Base-by-base conservation (phyloP, 2,888 invertebrate species). In the Creontiades dilutus region DNA sequence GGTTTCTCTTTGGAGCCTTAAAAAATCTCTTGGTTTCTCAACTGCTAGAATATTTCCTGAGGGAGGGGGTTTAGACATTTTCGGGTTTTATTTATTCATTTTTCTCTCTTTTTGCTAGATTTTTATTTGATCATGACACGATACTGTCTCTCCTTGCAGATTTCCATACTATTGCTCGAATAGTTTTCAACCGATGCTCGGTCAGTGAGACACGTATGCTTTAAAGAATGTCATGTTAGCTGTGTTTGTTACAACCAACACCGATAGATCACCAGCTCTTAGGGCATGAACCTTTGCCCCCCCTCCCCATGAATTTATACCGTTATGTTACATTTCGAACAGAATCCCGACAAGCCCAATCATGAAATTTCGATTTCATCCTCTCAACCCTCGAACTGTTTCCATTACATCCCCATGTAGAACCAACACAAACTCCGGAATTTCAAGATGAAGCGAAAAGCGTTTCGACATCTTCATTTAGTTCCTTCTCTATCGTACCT, bases 131-230 rank as follows among this genome's bases (percentile, higher is more conserved):
- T 90, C 88, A 90, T 90, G 90, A 91, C 91, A 90, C 91, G 86
- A 89, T 91, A 89, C 90, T 93, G 93, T 93, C 92, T 94, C 94
- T 94, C 94, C 95, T 96, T 96, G 94, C 96, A 96, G 96, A 96
- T 96, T 96, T 96, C 95, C 95, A 95, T 95, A 95, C 95, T 94
- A 95, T 96, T 95, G 95, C 96, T 95, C 95, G 95, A 95, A 94
- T 95, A 94, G 95, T 96, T 95, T 96, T 96, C 95, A 95, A 94
- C 95, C 94, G 95, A 93, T 94, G 92, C 94, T 94, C 94, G 92
- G 92, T 92, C 92, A 92, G 92, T 92, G 92, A 91, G 90, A 91
- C 91, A 91, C 91, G 91, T 91, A 90, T 91, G 91, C 91, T 90
- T 90, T 91, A 89, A 90, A 90, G 91, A 91, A 91, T 91, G 91